Evolutionary conservation across 2,113 vertebrate genomes (phyloP).

Genomic region (Pelmatolapia mariae): DNA sequence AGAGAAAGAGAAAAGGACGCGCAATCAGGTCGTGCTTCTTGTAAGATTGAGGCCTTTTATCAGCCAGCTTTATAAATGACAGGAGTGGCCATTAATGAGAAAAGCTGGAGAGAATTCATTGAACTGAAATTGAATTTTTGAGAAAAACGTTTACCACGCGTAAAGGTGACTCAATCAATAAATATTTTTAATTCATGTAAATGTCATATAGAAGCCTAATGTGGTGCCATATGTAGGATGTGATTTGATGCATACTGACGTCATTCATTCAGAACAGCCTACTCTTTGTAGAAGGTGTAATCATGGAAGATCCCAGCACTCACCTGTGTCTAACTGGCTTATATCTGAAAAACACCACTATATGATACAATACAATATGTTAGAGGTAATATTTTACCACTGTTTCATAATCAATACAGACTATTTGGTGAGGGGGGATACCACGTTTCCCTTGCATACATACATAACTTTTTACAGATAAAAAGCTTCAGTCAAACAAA

Average conservation of each 20-base stretch:
- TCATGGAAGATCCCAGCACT: background rate
- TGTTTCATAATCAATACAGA: background rate
- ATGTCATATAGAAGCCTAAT: background rate
- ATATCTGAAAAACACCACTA: background rate
- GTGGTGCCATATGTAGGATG: background rate
- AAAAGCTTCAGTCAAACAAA: background rate
- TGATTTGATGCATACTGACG: background rate
- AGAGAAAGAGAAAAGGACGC: background rate
- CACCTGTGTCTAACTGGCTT: background rate
- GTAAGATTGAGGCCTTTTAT: constrained; percentile 29
- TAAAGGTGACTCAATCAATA: background rate
- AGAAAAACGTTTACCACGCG: background rate
- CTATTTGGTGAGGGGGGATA: background rate
- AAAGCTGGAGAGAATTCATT: background rate
- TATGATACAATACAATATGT: background rate
- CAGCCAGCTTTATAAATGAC: background rate
- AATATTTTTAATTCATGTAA: background rate
- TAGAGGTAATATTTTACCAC: background rate
- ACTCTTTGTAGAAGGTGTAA: background rate
- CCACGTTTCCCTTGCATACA: background rate
- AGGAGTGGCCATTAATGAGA: constrained; percentile 17
- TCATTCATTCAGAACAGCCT: rapidly evolving
- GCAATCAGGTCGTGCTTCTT: constrained; percentile 5
- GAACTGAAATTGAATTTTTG: background rate
- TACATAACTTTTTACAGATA: rapidly evolving